phyloP scores from a whole-genome alignment of 2,888 invertebrate genomes.

The Scaptomyza polygonia region DNA sequence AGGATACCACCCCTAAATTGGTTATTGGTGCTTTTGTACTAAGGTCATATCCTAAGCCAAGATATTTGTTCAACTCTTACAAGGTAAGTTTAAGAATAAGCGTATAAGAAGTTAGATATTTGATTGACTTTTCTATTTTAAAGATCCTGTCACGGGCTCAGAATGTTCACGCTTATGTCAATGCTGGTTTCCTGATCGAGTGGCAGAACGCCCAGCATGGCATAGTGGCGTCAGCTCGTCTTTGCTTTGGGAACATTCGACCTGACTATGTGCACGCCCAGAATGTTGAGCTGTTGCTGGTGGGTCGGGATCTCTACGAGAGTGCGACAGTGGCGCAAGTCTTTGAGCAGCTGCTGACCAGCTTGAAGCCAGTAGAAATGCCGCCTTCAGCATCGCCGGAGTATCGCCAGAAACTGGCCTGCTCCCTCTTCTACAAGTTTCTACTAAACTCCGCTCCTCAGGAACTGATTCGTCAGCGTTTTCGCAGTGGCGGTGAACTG shows the following conservation, averaged over 20 bases:
- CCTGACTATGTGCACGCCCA: slow-evolving; percentile 86
- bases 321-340: slow-evolving; percentile 82
- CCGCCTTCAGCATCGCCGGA: slow-evolving; percentile 89
- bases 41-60: slow-evolving; percentile 85
- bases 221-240: slow-evolving; percentile 83
- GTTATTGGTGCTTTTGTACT: slow-evolving; percentile 88
- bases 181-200: slow-evolving; percentile 89
- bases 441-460: slow-evolving; percentile 87
- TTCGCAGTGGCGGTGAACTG: slow-evolving; percentile 82
- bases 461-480: slow-evolving; percentile 71
- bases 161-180: slow-evolving; percentile 91
- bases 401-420: slow-evolving; percentile 89
- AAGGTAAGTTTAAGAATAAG: slow-evolving; percentile 85
- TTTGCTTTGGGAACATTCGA: slow-evolving; percentile 89
- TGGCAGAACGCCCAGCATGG: slow-evolving; percentile 44
- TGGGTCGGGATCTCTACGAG: slow-evolving; percentile 85
- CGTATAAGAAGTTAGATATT: neutral
- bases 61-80: slow-evolving; percentile 87
- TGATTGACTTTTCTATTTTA: neutral
- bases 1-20: slow-evolving; percentile 87
- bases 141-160: slow-evolving; percentile 90
- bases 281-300: slow-evolving; percentile 85
- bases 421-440: slow-evolving; percentile 91
- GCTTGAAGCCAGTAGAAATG: slow-evolving; percentile 87
- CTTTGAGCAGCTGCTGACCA: slow-evolving; percentile 85